phyloP scores from a whole-genome alignment of 2,888 invertebrate species.

The Theristus sp. region DNA sequence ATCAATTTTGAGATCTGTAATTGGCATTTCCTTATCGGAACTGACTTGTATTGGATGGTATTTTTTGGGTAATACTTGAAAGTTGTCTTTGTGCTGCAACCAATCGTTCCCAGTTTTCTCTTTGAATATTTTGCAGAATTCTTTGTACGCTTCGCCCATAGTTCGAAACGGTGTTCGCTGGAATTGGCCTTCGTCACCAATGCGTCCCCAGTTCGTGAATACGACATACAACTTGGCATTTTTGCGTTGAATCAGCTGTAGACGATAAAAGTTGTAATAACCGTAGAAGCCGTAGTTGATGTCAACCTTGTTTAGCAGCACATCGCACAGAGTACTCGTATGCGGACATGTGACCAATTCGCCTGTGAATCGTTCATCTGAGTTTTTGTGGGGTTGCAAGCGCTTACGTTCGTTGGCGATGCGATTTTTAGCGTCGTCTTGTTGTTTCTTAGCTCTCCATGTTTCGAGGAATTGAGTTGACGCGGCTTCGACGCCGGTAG shows the following conservation, averaged over 20 bases:
- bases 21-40: too few species aligned
- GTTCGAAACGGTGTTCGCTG: constrained; percentile 36
- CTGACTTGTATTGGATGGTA: constrained; percentile 33
- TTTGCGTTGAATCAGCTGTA: constrained; percentile 36
- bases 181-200: constrained; percentile 35
- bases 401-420: background rate
- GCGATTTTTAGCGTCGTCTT: background rate
- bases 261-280: constrained; percentile 39
- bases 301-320: constrained; percentile 37
- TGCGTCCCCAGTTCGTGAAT: constrained; percentile 40
- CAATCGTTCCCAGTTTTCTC: constrained; percentile 38
- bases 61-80: constrained; percentile 31
- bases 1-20: too few species aligned
- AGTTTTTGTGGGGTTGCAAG: constrained; percentile 11
- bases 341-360: constrained; percentile 13
- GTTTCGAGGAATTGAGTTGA: too few species aligned
- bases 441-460: background rate
- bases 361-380: constrained; percentile 13
- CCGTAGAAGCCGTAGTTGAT: constrained; percentile 33
- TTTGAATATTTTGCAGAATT: constrained; percentile 37
- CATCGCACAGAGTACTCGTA: constrained; percentile 21
- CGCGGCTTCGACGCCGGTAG: too few species aligned
- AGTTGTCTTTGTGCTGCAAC: constrained; percentile 14
- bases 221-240: constrained; percentile 35
- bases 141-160: constrained; percentile 34